These are phyloP conservation scores for Anguilla rostrata DNA, from an alignment of 2,113 vertebrate genomes.

Conservation along the genomic window DNA sequence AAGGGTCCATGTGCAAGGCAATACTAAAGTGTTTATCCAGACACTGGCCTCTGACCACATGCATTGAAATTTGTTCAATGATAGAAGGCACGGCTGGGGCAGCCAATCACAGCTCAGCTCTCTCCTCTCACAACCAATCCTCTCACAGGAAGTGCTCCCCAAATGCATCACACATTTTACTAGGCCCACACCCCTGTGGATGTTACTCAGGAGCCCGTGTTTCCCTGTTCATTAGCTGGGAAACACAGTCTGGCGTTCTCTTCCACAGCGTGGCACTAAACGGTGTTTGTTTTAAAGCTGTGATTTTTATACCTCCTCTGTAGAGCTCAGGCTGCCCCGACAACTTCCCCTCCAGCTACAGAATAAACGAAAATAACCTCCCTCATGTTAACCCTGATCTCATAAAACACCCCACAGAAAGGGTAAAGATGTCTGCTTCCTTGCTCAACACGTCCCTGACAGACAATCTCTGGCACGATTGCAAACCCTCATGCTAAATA, in stretches of 20 bases:
- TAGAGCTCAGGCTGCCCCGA: constrained; percentile 41
- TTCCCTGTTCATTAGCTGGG: constrained; percentile 33
- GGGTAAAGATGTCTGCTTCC: neutral
- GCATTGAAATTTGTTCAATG: too few relatives aligned
- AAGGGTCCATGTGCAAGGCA: too few relatives aligned
- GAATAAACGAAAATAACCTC: constrained; percentile 1
- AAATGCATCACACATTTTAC: neutral
- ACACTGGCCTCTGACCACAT: neutral
- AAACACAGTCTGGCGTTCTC: constrained; percentile 39
- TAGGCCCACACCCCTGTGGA: neutral
- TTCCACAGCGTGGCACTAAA: constrained; percentile 52
- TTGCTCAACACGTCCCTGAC: neutral
- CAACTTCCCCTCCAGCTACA: neutral
- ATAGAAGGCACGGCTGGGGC: neutral
- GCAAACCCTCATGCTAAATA: too few relatives aligned
- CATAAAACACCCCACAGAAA: neutral
- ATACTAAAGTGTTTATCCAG: neutral
- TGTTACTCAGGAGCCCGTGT: neutral
- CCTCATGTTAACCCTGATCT: neutral
- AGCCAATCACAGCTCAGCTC: neutral
- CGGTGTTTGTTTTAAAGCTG: constrained; percentile 59
- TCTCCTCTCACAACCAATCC: neutral
- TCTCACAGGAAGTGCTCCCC: neutral
- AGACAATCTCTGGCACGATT: too few relatives aligned
- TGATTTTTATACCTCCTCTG: constrained; percentile 52